These are phyloP conservation scores for Ephestia elutella DNA, from an alignment of 1,140 invertebrate species.

Conservation along the genomic window DNA sequence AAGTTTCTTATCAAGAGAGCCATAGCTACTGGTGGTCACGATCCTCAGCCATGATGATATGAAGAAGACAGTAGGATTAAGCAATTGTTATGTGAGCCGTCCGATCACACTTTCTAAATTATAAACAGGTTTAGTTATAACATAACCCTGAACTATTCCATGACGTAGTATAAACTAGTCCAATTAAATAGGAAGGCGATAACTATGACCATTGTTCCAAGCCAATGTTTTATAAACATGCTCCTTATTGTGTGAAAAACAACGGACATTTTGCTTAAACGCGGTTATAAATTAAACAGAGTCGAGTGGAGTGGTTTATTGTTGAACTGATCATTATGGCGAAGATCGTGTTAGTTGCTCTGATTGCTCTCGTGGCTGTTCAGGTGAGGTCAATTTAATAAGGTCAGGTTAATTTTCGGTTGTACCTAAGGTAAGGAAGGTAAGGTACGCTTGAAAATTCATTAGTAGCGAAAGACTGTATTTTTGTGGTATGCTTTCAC, in stretches of 20 bases:
- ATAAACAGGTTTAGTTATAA: not conserved
- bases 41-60: too few species aligned
- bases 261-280: constrained; percentile 34
- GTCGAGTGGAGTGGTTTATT: constrained; percentile 21
- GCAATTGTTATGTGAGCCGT: too few species aligned
- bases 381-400: constrained; percentile 28
- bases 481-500: too few species aligned
- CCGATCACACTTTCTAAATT: not conserved
- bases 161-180: constrained; percentile 14
- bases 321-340: constrained; percentile 20
- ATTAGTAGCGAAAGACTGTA: too few species aligned
- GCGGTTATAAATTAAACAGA: constrained; percentile 36
- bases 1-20: too few species aligned
- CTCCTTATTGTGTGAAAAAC: constrained; percentile 25
- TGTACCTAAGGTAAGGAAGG: too few species aligned
- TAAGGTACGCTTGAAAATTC: too few species aligned
- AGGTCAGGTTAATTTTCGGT: too few species aligned
- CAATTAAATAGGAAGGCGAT: constrained; percentile 37
- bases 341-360: constrained; percentile 37
- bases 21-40: too few species aligned
- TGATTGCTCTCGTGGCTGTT: constrained; percentile 45
- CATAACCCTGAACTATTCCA: constrained; percentile 3
- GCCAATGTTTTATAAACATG: constrained; percentile 45
- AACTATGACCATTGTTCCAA: constrained; percentile 45
- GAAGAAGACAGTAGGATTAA: too few species aligned